phyloP scores from a whole-genome alignment of 2,797 vertebrate genomes.

The Crocodylus rhombifer region DNA sequence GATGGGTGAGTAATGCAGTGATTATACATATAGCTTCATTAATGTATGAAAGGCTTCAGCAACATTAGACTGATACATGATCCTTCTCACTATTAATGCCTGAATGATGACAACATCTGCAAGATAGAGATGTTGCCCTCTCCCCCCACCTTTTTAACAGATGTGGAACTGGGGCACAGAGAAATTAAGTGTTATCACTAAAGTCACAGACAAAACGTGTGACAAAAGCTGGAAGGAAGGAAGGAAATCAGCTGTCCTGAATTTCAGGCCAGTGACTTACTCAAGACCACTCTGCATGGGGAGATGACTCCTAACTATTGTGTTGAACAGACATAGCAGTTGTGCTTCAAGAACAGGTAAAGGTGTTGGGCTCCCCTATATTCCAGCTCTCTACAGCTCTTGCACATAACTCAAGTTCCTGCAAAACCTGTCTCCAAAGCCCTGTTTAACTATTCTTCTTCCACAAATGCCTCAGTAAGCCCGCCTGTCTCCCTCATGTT shows the following conservation, averaged over 20 bases:
- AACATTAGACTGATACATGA: not conserved
- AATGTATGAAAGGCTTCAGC: not conserved
- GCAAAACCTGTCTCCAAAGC: not conserved
- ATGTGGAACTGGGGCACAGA: not conserved
- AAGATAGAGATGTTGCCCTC: not conserved
- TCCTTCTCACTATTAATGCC: not conserved
- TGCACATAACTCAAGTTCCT: not conserved
- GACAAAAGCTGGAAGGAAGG: not conserved
- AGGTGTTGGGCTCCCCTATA: not conserved
- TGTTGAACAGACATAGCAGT: not conserved
- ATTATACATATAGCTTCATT: accelerated
- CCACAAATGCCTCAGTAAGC: not conserved
- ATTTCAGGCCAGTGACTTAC: not conserved
- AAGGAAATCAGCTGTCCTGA: not conserved
- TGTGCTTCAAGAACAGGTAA: not conserved
- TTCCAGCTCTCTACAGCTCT: not conserved
- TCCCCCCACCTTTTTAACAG: not conserved
- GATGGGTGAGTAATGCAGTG: not conserved
- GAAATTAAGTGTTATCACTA: not conserved
- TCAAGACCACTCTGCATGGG: not conserved
- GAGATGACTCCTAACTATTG: not conserved
- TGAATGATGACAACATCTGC: not conserved
- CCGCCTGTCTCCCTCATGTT: not conserved
- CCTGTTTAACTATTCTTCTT: too few species aligned
- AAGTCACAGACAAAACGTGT: not conserved